Conservation (phyloP, 2,888 invertebrate genomes). For the Amiota communis region DNA sequence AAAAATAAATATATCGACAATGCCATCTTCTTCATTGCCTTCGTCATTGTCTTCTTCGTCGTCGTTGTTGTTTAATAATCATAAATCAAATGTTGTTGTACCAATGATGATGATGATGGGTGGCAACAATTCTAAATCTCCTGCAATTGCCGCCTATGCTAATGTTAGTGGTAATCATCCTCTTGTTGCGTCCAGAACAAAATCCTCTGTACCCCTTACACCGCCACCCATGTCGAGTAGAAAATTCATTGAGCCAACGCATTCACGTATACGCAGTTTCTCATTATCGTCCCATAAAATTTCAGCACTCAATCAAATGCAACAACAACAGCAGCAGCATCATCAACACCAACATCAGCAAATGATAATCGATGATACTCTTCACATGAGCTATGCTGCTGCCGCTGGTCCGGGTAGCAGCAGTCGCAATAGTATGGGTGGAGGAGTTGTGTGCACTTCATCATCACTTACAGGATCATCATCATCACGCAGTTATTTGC, state of each 20-base stretch:
- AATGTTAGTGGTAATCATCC: background rate
- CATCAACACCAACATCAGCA: conserved; percentile 28
- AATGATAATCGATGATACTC: conserved; percentile 28
- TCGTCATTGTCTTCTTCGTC: no score
- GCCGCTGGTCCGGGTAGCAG: background rate
- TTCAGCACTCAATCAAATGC: conserved; percentile 58
- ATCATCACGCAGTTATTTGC: conserved; percentile 3
- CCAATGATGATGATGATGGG: background rate
- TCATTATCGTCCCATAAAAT: conserved; percentile 73
- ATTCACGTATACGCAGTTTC: conserved; percentile 68
- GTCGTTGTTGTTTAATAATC: no score
- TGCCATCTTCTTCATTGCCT: no score
- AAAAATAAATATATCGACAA: no score
- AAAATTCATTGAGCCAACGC: conserved; percentile 63
- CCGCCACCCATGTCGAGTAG: conserved; percentile 71
- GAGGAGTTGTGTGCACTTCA: background rate
- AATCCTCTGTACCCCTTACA: conserved; percentile 64
- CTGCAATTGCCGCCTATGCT: background rate
- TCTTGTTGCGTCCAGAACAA: conserved; percentile 32
- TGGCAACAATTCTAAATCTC: background rate
- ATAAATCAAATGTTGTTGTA: no score
- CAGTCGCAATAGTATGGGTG: conserved; percentile 1
- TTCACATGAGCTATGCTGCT: background rate
- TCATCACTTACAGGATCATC: background rate
- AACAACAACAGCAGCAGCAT: conserved; percentile 32